Percentiles rank a stretch among this genome's conserved stretches.
Evolutionary conservation across 53 echinoderm and acorn worm species (phyloP).

Genomic region (Pentamera pediparva): DNA sequence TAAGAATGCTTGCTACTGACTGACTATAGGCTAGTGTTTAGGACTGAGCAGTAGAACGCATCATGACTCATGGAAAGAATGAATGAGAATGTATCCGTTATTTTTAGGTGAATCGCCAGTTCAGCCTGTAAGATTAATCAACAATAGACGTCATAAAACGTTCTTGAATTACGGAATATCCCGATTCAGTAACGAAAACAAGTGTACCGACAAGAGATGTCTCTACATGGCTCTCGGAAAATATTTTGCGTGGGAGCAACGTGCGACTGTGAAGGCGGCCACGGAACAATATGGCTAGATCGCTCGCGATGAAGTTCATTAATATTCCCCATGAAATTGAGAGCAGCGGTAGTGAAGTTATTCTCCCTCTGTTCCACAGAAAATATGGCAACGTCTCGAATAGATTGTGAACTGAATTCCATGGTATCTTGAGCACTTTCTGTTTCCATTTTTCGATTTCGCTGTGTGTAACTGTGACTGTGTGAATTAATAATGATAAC

Average conservation of each 20-base stretch:
- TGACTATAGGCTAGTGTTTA: too few relatives aligned
- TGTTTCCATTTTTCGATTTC: constrained; percentile 2
- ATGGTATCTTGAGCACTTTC: background rate
- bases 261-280: constrained; percentile 15
- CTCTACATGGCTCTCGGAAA: background rate
- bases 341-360: background rate
- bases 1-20: too few relatives aligned
- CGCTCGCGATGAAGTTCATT: background rate
- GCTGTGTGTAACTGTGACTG: too few relatives aligned
- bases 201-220: background rate
- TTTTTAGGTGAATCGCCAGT: too few relatives aligned
- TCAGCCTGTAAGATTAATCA: too few relatives aligned
- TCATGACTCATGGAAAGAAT: too few relatives aligned
- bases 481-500: too few relatives aligned
- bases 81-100: background rate
- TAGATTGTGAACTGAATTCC: background rate
- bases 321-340: background rate
- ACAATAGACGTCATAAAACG: too few relatives aligned
- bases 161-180: too few relatives aligned
- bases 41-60: too few relatives aligned
- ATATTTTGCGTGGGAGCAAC: background rate
- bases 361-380: background rate
- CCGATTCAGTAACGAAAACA: too few relatives aligned
- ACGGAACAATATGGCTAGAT: constrained; percentile 30
- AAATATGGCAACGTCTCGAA: background rate